Base-by-base conservation (phyloP, 2,797 vertebrate species). In the Schizopygopsis malacanthus region DNA sequence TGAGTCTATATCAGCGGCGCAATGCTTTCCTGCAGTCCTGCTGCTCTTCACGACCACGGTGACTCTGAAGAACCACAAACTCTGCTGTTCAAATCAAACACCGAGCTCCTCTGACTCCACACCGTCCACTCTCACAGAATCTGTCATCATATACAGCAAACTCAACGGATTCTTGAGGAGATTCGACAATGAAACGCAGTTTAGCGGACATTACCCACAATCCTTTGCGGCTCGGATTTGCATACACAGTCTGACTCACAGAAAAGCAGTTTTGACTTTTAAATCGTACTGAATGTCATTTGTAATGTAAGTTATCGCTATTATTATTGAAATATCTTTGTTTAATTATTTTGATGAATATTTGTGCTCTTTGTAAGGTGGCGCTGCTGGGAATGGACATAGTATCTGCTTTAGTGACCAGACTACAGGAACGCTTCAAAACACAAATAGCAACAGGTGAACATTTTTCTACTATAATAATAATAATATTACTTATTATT, bases 341-440 rank as follows among this genome's bases (percentile, higher is more conserved):
- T 33, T n/a, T 25, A n/a, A 6, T 59, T 52, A 80, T 54, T 76
- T 83, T 87, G 75, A 73, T 47, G 65, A 63, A 2, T 54, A 2
- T 3, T 65, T 45, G 0, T 69, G 4, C 33, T 65, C 85, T 28
- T 65, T 92, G 89, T 83, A 91, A 99, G 98, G 97, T 99, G 90
- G 97, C 97, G 81, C 93, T 99, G 76, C 90, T 98, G 92, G 98
- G 98, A 77, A 97, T 99, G 95, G 98, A 99, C 86, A 95, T 99
- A 22, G 92, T 99, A 81, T 97, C 97, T 0, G 97, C 97, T 0
- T 93, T 99, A 67, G 96, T 98, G 85, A 95, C 94, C 70, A 94
- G 97, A 76, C 93, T 99, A 83, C 97, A 99, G 92, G 98, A 98
- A 81, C 95, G 95, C 11, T 99, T 99, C 94, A 97, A 96, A 93